Evolutionary conservation across 1,140 invertebrate genomes (phyloP), one percentile per base, ranked within the genome.

Genomic region (Delia radicum): DNA sequence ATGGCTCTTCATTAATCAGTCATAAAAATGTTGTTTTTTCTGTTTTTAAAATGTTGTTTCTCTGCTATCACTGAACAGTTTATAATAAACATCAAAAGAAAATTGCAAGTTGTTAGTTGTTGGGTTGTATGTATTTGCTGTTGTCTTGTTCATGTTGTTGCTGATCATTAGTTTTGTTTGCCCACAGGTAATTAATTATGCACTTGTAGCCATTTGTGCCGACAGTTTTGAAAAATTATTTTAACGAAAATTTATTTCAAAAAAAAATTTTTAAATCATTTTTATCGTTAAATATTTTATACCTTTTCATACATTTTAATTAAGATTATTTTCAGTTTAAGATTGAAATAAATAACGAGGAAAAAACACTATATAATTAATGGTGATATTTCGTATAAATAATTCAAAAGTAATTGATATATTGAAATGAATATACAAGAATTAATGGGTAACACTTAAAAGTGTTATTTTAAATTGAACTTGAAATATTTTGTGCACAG

Each of bases 231-330:
- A 42, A 42, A 42, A 42, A 42, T 42, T 42, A 42, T 42, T 33
- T 42, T 42, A 42, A 42, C 4, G 8, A 55, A 55, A 55, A 42
- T 3, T n/a, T n/a, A n/a, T n/a, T 15, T 15, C 37, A 55, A 21
- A 18, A 28, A 63, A 27, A 63, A 63, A 28, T 8, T 65, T 27
- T 8, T 21, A 24, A 61, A 61, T 26, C 55, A 61, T 65, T 65
- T 55, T 28, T 15, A 28, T 28, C 62, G 8, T 65, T 7, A n/a
- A n/a, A n/a, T n/a, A n/a, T n/a, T n/a, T 4, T 15, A 65, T 65
- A 12, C 12, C n/a, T 15, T 65, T 65, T 65, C 62, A 29, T 65
- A 65, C 62, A 65, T 65, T 65, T 65, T 65, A 65, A 65, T 65
- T 65, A 65, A 28, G 48, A 55, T 21, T 18, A 55, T 55, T n/a